Percentiles rank a stretch among this genome's conserved stretches.
These are phyloP conservation scores for Planococcus citri DNA, from an alignment of 1,140 invertebrate species.

Conservation along the genomic window DNA sequence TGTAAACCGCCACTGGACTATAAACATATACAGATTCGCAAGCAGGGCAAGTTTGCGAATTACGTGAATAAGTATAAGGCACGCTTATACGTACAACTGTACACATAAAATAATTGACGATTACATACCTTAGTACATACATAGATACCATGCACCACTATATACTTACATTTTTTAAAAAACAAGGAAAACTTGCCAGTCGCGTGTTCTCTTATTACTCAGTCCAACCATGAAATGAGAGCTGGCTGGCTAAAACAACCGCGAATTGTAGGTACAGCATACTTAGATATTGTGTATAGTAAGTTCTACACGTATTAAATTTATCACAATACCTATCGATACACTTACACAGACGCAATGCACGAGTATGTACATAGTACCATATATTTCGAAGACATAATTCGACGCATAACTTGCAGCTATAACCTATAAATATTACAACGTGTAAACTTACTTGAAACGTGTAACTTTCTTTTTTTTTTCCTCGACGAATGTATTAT, in stretches of 20 bases:
- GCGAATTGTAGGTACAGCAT: neutral
- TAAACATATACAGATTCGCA: too few relatives aligned
- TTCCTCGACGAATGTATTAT: neutral
- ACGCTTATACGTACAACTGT: neutral
- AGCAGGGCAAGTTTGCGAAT: too few relatives aligned
- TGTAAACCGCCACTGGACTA: too few relatives aligned
- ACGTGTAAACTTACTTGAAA: neutral
- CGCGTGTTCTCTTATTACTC: neutral
- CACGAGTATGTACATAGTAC: too few relatives aligned
- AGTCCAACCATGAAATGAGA: neutral
- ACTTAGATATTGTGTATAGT: too few relatives aligned
- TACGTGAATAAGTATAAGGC: neutral
- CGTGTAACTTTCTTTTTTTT: slow-evolving; percentile 4
- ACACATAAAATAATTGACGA: too few relatives aligned
- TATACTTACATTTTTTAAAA: neutral
- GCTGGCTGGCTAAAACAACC: neutral
- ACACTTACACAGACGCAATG: neutral
- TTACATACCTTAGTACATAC: neutral
- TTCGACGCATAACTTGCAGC: neutral
- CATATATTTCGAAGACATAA: neutral
- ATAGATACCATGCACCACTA: neutral
- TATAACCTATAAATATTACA: slow-evolving; percentile 3
- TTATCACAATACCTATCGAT: neutral
- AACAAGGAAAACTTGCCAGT: neutral
- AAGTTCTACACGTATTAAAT: too few relatives aligned